Evolutionary conservation across 2,113 vertebrate genomes (phyloP).

Genomic region (Anser brachyrhynchus): DNA sequence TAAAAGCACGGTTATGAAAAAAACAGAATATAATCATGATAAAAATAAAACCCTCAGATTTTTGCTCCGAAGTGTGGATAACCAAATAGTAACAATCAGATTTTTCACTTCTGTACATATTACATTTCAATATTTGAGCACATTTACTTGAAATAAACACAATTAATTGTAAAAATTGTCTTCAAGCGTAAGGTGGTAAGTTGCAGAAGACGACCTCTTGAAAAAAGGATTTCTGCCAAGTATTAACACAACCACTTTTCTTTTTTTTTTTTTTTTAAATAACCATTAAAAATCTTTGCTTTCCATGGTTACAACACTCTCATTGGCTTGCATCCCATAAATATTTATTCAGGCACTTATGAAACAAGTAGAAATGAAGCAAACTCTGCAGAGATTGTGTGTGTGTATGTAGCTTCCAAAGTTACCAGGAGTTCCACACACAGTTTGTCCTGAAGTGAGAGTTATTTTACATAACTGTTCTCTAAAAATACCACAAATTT

Average conservation of each 20-base stretch:
- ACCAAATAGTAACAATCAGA: background rate
- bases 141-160: background rate
- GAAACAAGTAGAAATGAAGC: conserved; percentile 26
- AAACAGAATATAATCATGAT: background rate
- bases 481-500: background rate
- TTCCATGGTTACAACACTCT: conserved; percentile 51
- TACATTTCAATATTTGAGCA: background rate
- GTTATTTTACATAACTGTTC: background rate
- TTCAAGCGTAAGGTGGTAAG: background rate
- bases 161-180: background rate
- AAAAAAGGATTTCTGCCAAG: conserved; percentile 31
- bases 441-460: background rate
- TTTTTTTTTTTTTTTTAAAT: background rate
- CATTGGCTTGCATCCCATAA: conserved; percentile 39
- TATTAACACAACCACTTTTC: background rate
- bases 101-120: background rate
- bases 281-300: background rate
- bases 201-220: background rate
- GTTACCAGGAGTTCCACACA: background rate
- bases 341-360: conserved; percentile 54
- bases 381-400: background rate
- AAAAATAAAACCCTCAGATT: background rate
- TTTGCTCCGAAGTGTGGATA: background rate
- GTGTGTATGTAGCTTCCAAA: conserved; percentile 4
- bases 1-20: background rate